Evolutionary conservation across 1,140 invertebrate species (phyloP).

Genomic region (Lamellibrachia luymesi): DNA sequence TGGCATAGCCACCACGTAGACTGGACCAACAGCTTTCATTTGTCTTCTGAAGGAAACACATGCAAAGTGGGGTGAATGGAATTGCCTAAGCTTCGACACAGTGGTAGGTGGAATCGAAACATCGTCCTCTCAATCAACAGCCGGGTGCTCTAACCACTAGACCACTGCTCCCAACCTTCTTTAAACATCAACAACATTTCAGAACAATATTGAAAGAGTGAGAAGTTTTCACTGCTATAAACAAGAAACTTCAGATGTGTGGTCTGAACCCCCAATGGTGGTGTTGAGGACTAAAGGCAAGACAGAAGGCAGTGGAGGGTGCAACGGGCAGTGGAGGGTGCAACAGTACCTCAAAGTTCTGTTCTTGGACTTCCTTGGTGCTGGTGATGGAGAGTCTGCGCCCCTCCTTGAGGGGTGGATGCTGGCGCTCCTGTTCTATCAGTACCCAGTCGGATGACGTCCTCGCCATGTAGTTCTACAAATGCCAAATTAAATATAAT

Average conservation of each 20-base stretch:
- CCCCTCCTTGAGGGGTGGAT: constrained; percentile 2
- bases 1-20: too few relatives aligned
- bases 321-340: background rate
- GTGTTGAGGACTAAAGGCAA: background rate
- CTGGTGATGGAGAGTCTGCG: background rate
- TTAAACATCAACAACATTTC: too few relatives aligned
- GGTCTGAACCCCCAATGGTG: background rate
- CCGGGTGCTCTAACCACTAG: too few relatives aligned
- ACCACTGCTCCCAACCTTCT: too few relatives aligned
- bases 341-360: background rate
- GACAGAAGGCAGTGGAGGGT: background rate
- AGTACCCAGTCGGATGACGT: constrained; percentile 33
- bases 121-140: too few relatives aligned
- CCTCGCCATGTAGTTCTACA: constrained; percentile 4
- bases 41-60: too few relatives aligned
- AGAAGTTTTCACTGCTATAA: background rate
- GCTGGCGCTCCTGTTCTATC: constrained; percentile 27
- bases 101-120: too few relatives aligned
- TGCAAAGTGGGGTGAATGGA: too few relatives aligned
- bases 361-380: background rate
- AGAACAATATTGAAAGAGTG: background rate
- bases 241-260: background rate
- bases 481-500: constrained; percentile 7
- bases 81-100: too few relatives aligned
- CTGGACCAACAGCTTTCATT: too few relatives aligned